A percentile compares a stretch with the other conserved stretches of the same genome.
Evolutionary conservation across 1,140 invertebrate genomes (phyloP).

Genomic region (Formica exsecta): DNA sequence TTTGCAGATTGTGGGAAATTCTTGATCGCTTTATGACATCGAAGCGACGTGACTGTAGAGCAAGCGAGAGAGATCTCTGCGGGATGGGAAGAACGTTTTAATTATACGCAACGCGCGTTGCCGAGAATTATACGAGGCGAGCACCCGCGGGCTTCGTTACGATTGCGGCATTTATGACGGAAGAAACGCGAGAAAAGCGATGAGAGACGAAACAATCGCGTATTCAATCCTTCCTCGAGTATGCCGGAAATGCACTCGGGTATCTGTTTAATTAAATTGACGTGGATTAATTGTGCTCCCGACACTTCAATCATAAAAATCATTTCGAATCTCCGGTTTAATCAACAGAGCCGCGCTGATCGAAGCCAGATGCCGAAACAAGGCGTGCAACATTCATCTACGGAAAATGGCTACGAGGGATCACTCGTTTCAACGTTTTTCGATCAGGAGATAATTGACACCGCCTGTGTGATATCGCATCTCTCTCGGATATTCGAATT

Average conservation of each 20-base stretch:
- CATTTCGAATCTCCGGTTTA: conserved; percentile 8
- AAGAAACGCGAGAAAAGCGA: not conserved
- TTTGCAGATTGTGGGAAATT: not conserved
- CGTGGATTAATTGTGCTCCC: conserved; percentile 2
- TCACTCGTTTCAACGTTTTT: not conserved
- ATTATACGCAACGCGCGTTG: not conserved
- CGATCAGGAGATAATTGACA: no score
- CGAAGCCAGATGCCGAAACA: not conserved
- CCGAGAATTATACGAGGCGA: not conserved
- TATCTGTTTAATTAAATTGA: conserved; percentile 25
- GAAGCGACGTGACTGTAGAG: conserved; percentile 8
- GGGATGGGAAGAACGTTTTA: conserved; percentile 19
- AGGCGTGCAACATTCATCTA: not conserved
- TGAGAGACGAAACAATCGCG: not conserved
- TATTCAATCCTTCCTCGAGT: not conserved
- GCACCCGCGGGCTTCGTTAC: not conserved
- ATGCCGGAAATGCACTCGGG: not conserved
- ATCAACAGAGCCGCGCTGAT: not conserved
- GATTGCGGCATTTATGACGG: conserved; percentile 15
- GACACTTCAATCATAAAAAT: conserved; percentile 35
- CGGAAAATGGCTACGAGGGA: not conserved
- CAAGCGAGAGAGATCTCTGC: not conserved
- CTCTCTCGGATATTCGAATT: not conserved
- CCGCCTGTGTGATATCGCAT: not conserved
- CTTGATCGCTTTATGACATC: not conserved